phyloP scores from a whole-genome alignment of 2,888 invertebrate species.

The Crocallis elinguaria region DNA sequence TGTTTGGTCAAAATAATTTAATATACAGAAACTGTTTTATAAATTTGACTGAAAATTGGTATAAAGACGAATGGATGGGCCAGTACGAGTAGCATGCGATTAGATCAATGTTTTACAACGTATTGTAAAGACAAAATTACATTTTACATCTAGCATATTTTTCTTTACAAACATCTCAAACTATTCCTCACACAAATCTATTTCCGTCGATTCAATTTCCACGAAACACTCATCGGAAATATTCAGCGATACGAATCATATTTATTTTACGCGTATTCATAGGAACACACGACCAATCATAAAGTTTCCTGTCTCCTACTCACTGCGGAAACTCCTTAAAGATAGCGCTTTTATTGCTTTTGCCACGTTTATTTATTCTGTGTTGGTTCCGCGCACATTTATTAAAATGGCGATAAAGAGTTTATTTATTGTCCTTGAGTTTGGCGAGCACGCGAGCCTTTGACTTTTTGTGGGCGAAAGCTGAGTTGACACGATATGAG shows the following conservation, averaged over 20 bases:
- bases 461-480: slow-evolving; percentile 39
- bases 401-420: slow-evolving; percentile 81
- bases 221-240: slow-evolving; percentile 24
- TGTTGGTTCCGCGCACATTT: slow-evolving; percentile 73
- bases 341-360: slow-evolving; percentile 67
- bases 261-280: slow-evolving; percentile 51
- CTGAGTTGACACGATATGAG: slow-evolving; percentile 40
- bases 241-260: slow-evolving; percentile 41
- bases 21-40: too few species aligned
- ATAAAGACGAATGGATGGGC: too few species aligned
- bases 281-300: slow-evolving; percentile 49
- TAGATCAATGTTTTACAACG: too few species aligned
- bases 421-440: slow-evolving; percentile 78
- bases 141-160: too few species aligned
- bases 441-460: slow-evolving; percentile 71
- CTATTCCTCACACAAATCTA: background rate
- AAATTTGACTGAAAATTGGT: too few species aligned
- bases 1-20: too few species aligned
- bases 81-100: too few species aligned
- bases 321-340: slow-evolving; percentile 49
- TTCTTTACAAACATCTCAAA: background rate
- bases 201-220: slow-evolving; percentile 14
- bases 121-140: too few species aligned
- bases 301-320: slow-evolving; percentile 54
- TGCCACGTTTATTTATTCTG: slow-evolving; percentile 69